Conservation (phyloP, 1,140 invertebrate genomes). For the Dendroctonus ponderosae region DNA sequence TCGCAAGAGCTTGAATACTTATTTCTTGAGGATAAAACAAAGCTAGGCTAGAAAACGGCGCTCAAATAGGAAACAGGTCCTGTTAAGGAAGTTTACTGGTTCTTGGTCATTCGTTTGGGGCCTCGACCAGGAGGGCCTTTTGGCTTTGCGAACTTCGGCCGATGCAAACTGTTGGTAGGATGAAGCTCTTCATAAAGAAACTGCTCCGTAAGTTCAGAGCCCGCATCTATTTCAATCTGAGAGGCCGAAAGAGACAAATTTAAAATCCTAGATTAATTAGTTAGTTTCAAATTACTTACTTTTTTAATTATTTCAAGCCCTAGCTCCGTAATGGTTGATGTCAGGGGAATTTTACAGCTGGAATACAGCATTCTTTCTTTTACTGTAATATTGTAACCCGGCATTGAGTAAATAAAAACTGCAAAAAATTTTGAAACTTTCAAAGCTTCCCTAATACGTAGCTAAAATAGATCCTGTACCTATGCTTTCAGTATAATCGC, state of each 20-base stretch:
- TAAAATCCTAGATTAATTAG: constrained; percentile 4
- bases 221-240: constrained; percentile 90
- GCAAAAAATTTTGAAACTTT: constrained; percentile 33
- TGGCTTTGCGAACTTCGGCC: constrained; percentile 91
- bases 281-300: constrained; percentile 54
- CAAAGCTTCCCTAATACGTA: neutral
- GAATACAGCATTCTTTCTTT: constrained; percentile 98
- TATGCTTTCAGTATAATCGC: constrained; percentile 79
- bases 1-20: too few relatives aligned
- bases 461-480: constrained; percentile 56
- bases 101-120: constrained; percentile 83
- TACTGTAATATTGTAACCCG: constrained; percentile 88
- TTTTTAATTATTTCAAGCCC: constrained; percentile 78
- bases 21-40: too few relatives aligned
- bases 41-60: too few relatives aligned
- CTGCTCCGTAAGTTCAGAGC: constrained; percentile 84
- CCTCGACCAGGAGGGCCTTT: constrained; percentile 91
- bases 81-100: constrained; percentile 40
- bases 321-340: constrained; percentile 75
- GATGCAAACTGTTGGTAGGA: constrained; percentile 86
- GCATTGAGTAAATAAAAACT: constrained; percentile 99
- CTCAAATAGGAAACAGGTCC: neutral
- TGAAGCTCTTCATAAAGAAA: constrained; percentile 92
- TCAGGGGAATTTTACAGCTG: constrained; percentile 87
- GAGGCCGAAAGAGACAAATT: constrained; percentile 35